Evolutionary conservation across 2,888 invertebrate genomes (phyloP).

Genomic region (Zygaena filipendulae): DNA sequence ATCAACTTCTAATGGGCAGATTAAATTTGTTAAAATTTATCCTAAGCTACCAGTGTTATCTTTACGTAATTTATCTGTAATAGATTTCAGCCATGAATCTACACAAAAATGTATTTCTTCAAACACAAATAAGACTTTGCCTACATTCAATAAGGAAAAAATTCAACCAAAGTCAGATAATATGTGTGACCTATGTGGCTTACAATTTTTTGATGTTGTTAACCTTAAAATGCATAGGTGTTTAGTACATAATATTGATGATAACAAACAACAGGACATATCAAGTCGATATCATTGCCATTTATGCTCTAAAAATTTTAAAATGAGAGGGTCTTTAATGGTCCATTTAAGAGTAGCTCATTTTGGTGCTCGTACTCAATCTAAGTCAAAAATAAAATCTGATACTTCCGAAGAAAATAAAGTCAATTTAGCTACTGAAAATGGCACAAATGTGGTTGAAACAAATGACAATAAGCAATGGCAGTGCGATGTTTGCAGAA

Average conservation of each 20-base stretch:
- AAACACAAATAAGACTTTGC: constrained; percentile 25
- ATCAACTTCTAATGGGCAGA: constrained; percentile 29
- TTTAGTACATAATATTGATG: constrained; percentile 71
- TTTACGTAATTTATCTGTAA: constrained; percentile 39
- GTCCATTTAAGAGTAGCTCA: constrained; percentile 86
- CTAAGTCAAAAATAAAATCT: constrained; percentile 21
- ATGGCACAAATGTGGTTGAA: constrained; percentile 24
- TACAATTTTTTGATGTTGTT: constrained; percentile 75
- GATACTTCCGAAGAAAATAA: constrained; percentile 24
- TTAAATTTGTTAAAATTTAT: constrained; percentile 58
- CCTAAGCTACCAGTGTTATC: constrained; percentile 54
- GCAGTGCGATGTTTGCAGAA: constrained; percentile 87
- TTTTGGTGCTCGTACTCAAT: constrained; percentile 53
- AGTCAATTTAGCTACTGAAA: too few relatives aligned
- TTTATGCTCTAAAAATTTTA: constrained; percentile 81
- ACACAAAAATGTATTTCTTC: constrained; percentile 25
- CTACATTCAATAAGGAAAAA: constrained; percentile 28
- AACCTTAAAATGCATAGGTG: constrained; percentile 81
- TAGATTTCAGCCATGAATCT: constrained; percentile 32
- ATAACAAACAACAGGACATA: constrained; percentile 33
- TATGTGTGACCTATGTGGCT: constrained; percentile 76
- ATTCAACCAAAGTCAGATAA: constrained; percentile 32
- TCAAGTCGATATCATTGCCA: constrained; percentile 77
- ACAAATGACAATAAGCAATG: constrained; percentile 79
- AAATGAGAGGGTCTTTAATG: constrained; percentile 84